A percentile compares a stretch with the other conserved stretches of the same genome.
These are phyloP conservation scores for Drosophila ezoana DNA, from an alignment of 2,888 invertebrate genomes.

Conservation along the genomic window DNA sequence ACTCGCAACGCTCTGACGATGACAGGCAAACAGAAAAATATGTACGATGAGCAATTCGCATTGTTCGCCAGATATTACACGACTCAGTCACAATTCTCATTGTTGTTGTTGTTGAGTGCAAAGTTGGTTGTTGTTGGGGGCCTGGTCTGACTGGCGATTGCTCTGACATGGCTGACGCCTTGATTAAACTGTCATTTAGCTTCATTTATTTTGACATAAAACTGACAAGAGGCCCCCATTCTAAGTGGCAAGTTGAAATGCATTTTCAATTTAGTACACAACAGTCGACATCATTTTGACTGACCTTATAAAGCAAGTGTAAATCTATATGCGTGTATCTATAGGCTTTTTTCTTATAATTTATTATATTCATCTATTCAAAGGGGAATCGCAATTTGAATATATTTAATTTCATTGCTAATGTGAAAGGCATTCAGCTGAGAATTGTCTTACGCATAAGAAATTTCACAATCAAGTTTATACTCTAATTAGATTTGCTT, in stretches of 20 bases:
- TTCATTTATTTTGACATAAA: constrained; percentile 85
- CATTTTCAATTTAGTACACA: constrained; percentile 68
- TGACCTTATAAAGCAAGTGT: constrained; percentile 43
- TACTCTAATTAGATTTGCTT: constrained; percentile 3
- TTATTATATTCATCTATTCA: too few relatives aligned
- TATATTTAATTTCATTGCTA: too few relatives aligned
- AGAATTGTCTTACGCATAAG: too few relatives aligned
- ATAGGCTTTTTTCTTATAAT: too few relatives aligned
- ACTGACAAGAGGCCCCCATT: constrained; percentile 83
- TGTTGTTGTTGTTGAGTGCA: constrained; percentile 6
- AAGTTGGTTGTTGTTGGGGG: constrained; percentile 15
- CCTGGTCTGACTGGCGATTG: constrained; percentile 47
- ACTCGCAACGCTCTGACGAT: constrained; percentile 56
- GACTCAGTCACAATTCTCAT: constrained; percentile 56
- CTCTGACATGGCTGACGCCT: constrained; percentile 76
- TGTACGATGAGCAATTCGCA: constrained; percentile 63
- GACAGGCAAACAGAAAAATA: constrained; percentile 68
- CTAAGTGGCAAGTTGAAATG: constrained; percentile 73
- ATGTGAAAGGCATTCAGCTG: too few relatives aligned
- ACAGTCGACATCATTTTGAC: constrained; percentile 48
- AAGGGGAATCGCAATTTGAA: too few relatives aligned
- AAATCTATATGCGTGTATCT: too few relatives aligned
- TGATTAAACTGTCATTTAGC: constrained; percentile 85
- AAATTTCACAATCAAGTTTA: not conserved
- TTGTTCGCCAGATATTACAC: constrained; percentile 74